Conservation (phyloP, 2,113 vertebrate species). For the Athene noctua region DNA sequence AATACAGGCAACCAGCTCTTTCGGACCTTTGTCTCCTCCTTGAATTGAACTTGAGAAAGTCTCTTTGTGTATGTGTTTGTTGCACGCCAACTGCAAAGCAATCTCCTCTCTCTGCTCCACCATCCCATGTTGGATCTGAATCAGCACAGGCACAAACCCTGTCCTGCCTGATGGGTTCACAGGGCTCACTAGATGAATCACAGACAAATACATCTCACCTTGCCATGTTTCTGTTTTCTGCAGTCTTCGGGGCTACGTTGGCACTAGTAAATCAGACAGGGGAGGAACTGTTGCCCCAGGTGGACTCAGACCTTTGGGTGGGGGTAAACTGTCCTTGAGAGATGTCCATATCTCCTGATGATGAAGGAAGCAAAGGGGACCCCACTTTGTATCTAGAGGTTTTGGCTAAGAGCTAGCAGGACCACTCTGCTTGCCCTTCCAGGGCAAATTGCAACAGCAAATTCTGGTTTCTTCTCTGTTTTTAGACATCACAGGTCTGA, state of each 20-base stretch:
- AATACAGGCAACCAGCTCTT: neutral
- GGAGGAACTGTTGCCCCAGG: neutral
- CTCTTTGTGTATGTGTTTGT: accelerated
- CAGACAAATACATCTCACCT: neutral
- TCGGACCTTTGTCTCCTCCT: neutral
- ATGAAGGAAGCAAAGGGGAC: neutral
- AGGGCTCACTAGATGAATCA: neutral
- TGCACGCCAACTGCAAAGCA: neutral
- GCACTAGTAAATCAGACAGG: neutral
- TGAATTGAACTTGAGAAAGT: neutral
- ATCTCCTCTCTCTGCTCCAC: neutral
- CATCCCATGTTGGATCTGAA: neutral
- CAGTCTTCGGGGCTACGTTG: accelerated
- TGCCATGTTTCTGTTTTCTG: accelerated
- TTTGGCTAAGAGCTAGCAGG: neutral
- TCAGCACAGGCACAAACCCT: neutral
- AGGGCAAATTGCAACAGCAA: accelerated
- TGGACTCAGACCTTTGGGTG: neutral
- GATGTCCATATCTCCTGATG: neutral
- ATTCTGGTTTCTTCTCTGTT: neutral
- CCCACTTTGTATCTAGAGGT: neutral
- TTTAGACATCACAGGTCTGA: neutral
- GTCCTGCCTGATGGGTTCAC: neutral
- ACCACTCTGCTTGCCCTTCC: neutral
- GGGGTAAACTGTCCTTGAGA: neutral